Evolutionary conservation across 2,888 invertebrate genomes (phyloP), one percentile per base, ranked within the genome.

Genomic region (Agrotis puta): DNA sequence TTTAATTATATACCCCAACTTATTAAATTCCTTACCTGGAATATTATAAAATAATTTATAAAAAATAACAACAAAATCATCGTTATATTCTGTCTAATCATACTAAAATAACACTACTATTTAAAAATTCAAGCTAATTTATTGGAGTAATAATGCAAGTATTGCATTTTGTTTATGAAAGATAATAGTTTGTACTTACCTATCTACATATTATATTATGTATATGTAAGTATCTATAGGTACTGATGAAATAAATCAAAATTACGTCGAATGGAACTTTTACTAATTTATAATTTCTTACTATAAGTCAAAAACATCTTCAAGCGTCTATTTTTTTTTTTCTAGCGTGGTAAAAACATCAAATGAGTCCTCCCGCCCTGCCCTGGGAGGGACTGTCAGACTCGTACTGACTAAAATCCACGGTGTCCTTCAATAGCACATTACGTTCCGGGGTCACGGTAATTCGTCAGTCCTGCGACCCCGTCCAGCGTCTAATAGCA

Each of bases 11-110:
- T 13, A n/a, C 1, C 39, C 13, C 9, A n/a, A 56, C 9, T 13
- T 14, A 48, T n/a, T 20, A 1, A 39, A 9, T 39, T 39, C 9
- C 39, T 39, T 79, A 84, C 85, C 84, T 81, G 53, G 3, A 11
- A 9, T 6, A 67, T 43, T 48, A 83, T 18, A 20, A 64, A 59
- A 27, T 27, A 62, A 62, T 64, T 67, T 0, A 80, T 39, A 47
- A 68, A 56, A 27, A 77, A 59, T 18, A 76, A 14, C n/a, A 74
- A 11, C 33, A 56, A 11, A 3, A 0, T 53, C 48, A 59, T 69
- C 70, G 69, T 51, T 77, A 84, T 83, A 18, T 70, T 77, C 3
- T 9, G 5, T 4, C 24, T 5, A 68, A 16, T 14, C 0, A 3
- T 53, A 27, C 20, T 33, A 16, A 43, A 13, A 6, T 22, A 62